Percentiles rank a stretch among this genome's conserved stretches.
Evolutionary conservation across 1,140 invertebrate species (phyloP).

Genomic region (Tribolium castaneum): DNA sequence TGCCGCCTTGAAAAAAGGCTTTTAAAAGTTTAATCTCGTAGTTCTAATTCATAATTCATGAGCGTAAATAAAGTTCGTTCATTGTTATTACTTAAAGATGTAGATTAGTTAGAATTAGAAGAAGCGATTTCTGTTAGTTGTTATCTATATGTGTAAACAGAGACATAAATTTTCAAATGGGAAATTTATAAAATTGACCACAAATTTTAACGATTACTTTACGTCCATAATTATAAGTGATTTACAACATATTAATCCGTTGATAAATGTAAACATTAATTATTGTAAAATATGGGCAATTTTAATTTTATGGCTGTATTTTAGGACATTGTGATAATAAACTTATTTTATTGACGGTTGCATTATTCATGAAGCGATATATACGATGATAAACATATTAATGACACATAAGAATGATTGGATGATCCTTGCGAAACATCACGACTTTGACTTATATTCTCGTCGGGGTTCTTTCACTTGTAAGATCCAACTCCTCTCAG

Average conservation of each 20-base stretch:
- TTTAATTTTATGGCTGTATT: constrained; percentile 55
- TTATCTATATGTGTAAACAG: constrained; percentile 31
- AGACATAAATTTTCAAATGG: constrained; percentile 35
- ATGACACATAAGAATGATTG: constrained; percentile 32
- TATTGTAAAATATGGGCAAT: constrained; percentile 55
- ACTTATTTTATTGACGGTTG: constrained; percentile 51
- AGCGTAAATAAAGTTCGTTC: constrained; percentile 4
- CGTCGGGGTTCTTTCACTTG: background rate
- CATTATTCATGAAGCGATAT: constrained; percentile 44
- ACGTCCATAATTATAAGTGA: constrained; percentile 50
- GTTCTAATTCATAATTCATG: constrained; percentile 31
- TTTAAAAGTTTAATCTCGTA: constrained; percentile 30
- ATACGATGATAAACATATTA: constrained; percentile 36
- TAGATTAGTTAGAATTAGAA: constrained; percentile 28
- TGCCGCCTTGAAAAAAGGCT: constrained; percentile 21
- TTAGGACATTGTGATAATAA: constrained; percentile 56
- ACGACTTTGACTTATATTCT: constrained; percentile 13
- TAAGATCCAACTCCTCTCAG: background rate
- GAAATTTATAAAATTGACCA: constrained; percentile 44
- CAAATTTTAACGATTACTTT: constrained; percentile 48
- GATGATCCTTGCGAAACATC: constrained; percentile 11
- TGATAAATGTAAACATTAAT: constrained; percentile 56
- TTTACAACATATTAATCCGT: constrained; percentile 53
- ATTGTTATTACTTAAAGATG: constrained; percentile 28
- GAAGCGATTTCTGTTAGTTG: constrained; percentile 5